Evolutionary conservation across 2,888 invertebrate genomes (phyloP), one percentile per base, ranked within the genome.

Genomic region (Lycaena phlaeas): DNA sequence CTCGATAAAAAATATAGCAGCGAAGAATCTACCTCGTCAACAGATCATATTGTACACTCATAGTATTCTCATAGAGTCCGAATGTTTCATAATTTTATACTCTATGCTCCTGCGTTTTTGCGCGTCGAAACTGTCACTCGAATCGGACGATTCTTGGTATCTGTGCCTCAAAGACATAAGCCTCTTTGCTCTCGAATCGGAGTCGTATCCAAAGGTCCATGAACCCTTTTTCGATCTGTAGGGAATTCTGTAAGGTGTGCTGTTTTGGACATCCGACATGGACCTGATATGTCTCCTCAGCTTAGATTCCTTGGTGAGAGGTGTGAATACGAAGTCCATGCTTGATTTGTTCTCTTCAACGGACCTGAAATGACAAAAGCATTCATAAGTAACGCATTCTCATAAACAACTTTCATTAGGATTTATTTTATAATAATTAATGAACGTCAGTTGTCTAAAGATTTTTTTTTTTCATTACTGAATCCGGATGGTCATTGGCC

Each of bases 221-320:
- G 70, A 67, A 4, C 72, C 72, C 31, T 65, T 64, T 43, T 72
- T 62, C 0, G 73, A 67, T 42, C 76, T 64, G 58, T 71, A 75
- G 1, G 69, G 64, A 15, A 77, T 55, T 41, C 73, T 64, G 59
- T 72, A 77, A 0, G 82, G 82, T 1, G 82, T 79, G 50, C 82
- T 82, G 65, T 66, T 74, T 38, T 82, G 82, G 5, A 84, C 84
- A 43, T 84, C 84, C 0, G 84, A 84, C 84, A 84, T 84, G 1
- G 84, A 84, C 36, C 84, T 57, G 43, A 82, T 84, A 52, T 84
- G 84, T 42, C 84, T 64, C 49, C 79, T 59, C 28, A 61, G 49
- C 49, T 82, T 84, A 4, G 71, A 77, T 40, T 74, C 76, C 49
- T 70, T 81, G 36, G 79, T 74, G 37, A 84, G 67, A 1, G 78